Evolutionary conservation across 2,113 vertebrate species (phyloP).

Genomic region (Anthoscopus minutus): DNA sequence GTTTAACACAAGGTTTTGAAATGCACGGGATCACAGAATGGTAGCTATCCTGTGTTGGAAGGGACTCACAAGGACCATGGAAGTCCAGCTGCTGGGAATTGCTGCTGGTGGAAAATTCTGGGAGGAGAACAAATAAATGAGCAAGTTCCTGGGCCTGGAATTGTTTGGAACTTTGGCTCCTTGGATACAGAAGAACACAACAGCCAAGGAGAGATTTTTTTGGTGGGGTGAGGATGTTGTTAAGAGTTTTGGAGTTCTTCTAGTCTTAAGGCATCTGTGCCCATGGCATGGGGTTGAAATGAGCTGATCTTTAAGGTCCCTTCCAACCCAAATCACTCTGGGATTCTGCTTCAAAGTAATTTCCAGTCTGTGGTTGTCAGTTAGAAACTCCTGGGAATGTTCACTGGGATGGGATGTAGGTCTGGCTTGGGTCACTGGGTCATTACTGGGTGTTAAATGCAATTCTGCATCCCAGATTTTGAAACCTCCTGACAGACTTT

Average conservation of each 20-base stretch:
- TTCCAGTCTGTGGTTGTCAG: not conserved
- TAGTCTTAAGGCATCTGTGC: not conserved
- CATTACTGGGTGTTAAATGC: not conserved
- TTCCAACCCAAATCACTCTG: not conserved
- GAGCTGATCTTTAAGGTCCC: not conserved
- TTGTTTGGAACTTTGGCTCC: not conserved
- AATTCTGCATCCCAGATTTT: not conserved
- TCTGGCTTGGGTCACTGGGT: not conserved
- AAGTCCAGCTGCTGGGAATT: not conserved
- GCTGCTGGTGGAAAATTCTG: not conserved
- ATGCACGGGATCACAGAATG: not conserved
- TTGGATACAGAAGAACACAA: not conserved
- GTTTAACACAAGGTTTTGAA: not conserved
- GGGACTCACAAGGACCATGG: not conserved
- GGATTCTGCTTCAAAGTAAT: not conserved
- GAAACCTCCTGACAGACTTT: not conserved
- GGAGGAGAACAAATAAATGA: not conserved
- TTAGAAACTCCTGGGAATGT: not conserved
- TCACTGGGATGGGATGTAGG: not conserved
- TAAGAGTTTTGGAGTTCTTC: not conserved
- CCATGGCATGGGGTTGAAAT: not conserved
- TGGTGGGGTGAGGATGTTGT: fast-evolving
- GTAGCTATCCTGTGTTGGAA: not conserved
- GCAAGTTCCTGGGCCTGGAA: not conserved
- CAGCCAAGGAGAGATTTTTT: not conserved